Evolutionary conservation across 2,113 vertebrate genomes (phyloP), one percentile per base, ranked within the genome.

Genomic region (Microcebus murinus): DNA sequence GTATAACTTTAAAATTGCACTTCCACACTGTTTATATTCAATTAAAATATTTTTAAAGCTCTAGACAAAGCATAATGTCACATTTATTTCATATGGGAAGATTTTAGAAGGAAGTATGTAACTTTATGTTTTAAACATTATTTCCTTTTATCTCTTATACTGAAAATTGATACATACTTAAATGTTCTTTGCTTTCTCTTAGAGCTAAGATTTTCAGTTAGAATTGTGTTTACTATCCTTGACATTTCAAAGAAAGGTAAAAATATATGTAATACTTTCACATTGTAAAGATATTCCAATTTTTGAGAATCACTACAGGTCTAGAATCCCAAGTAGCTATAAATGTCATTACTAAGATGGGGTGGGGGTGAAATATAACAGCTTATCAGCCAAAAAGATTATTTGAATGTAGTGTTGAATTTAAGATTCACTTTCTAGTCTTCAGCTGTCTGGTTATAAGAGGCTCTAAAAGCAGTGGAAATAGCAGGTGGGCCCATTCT

Each of bases 401-500:
- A 93, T 80, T 85, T 87, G 61, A 82, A 76, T 87, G 50, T 39
- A 55, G 50, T 55, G 82, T 61, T 90, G 82, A 97, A 95, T 98
- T 93, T 84, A 90, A 91, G 57, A 84, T 88, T 94, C 86, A 31
- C 15, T 97, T 97, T 96, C 93, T 79, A 73, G 6, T 48, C 7
- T 84, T 95, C 21, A 29, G 61, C 68, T 67, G 50, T 96, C 86
- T 95, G 15, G 89, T 86, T 97, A 93, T 96, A 87, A 94, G 93
- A 88, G 12, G 77, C 97, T 96, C 94, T 97, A 73, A 97, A 96
- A 96, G 95, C 80, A 96, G 39, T 96, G 61, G 52, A 89, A 95
- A 88, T 98, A 94, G 77, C 87, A 77, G 90, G 93, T 95, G 91
- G 80, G 94, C 97, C 71, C 74, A 95, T 96, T 95, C 94, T 97